These are phyloP conservation scores for Callosobruchus maculatus DNA, from an alignment of 2,888 invertebrate genomes.

Conservation along the genomic window DNA sequence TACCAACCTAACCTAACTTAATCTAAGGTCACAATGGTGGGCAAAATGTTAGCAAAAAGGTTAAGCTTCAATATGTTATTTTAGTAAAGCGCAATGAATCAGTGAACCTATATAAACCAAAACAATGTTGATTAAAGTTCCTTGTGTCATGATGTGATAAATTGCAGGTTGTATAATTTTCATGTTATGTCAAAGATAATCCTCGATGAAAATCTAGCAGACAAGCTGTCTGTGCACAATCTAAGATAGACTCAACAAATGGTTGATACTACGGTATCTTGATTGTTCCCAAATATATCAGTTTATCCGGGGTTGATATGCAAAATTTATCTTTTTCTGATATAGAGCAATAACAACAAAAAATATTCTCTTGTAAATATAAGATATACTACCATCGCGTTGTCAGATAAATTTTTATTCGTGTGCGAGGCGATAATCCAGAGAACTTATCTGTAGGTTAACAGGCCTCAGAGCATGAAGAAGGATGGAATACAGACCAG, in stretches of 20 bases:
- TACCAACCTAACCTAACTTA: too few species aligned
- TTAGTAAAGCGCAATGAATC: too few species aligned
- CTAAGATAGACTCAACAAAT: slow-evolving; percentile 40
- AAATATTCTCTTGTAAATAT: slow-evolving; percentile 38
- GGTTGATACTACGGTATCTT: slow-evolving; percentile 32
- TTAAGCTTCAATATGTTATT: too few species aligned
- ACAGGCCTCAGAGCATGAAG: slow-evolving; percentile 95
- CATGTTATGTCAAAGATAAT: not conserved
- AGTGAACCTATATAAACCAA: not conserved
- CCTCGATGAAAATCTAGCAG: slow-evolving; percentile 7
- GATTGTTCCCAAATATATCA: slow-evolving; percentile 33
- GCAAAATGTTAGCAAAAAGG: too few species aligned
- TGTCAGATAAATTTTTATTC: slow-evolving; percentile 1
- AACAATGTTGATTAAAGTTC: not conserved
- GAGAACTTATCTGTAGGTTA: slow-evolving; percentile 60
- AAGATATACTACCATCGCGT: slow-evolving; percentile 37
- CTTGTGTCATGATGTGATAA: not conserved
- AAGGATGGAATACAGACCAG: slow-evolving; percentile 98
- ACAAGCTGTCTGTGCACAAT: slow-evolving; percentile 47
- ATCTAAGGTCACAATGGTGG: too few species aligned
- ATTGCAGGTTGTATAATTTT: not conserved
- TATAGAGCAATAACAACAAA: slow-evolving; percentile 32
- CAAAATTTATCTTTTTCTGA: slow-evolving; percentile 31
- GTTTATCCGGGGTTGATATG: slow-evolving; percentile 35
- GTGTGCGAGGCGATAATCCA: not conserved